Evolutionary conservation across 2,797 vertebrate species (phyloP).

Genomic region (Coreius guichenoti): DNA sequence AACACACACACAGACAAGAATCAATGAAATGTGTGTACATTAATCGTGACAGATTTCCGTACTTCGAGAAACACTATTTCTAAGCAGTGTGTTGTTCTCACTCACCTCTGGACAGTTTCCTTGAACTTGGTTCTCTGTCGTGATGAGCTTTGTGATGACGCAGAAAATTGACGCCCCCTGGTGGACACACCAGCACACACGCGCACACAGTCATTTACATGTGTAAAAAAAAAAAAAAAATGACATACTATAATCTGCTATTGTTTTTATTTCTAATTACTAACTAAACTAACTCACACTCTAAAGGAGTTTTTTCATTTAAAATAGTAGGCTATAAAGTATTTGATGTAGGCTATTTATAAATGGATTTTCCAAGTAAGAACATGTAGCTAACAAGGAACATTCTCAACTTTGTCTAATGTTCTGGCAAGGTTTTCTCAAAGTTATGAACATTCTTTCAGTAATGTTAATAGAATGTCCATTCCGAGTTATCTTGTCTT

Average conservation of each 20-base stretch:
- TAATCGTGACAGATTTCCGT: neutral
- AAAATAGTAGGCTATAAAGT: neutral
- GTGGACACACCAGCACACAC: constrained; percentile 25
- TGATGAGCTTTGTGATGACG: constrained; percentile 92
- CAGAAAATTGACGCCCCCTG: constrained; percentile 94
- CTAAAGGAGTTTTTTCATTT: too few relatives aligned
- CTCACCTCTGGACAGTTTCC: constrained; percentile 91
- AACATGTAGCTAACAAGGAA: neutral
- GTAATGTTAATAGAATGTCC: neutral
- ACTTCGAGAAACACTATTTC: neutral
- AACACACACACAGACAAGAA: constrained; percentile 16
- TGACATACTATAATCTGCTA: neutral
- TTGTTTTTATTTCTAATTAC: neutral
- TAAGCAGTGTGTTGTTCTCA: neutral
- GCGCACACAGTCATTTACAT: neutral
- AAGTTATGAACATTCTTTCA: neutral
- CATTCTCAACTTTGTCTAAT: neutral
- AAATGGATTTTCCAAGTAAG: neutral
- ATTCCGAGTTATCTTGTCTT: neutral
- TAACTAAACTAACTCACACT: neutral
- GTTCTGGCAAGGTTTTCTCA: neutral
- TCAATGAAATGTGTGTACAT: neutral
- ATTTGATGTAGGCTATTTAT: neutral
- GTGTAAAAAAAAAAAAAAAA: neutral
- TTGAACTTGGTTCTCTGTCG: constrained; percentile 89